Evolutionary conservation across 1,140 invertebrate species (phyloP), one percentile per base, ranked within the genome.

Genomic region (Andricus grossulariae): DNA sequence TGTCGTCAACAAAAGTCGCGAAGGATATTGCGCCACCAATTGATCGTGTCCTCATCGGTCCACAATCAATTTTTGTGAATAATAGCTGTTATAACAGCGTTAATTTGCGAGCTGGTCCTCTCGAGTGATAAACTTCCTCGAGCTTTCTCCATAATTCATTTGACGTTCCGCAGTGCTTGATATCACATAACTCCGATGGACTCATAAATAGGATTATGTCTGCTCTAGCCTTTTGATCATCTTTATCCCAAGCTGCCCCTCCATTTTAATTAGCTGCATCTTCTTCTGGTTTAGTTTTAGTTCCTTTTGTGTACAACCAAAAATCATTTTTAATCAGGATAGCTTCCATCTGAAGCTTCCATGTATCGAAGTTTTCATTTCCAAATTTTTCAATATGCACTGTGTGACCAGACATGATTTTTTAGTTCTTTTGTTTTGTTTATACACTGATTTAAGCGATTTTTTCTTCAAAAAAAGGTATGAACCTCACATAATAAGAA

Each of bases 311-410:
- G 49, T 82, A 83, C 57, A 75, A 66, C 80, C 82, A 84, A 6
- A 55, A 19, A n/a, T 84, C 77, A 77, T 86, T 84, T 76, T 79
- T 82, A 12, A 76, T 75, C 8, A 86, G 74, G 2, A 84, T 54
- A 2, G 83, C 82, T n/a, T n/a, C n/a, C n/a, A n/a, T n/a, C n/a
- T n/a, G n/a, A n/a, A n/a, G n/a, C n/a, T n/a, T n/a, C n/a, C n/a
- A n/a, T n/a, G n/a, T n/a, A n/a, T n/a, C n/a, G n/a, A n/a, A n/a
- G n/a, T n/a, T n/a, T n/a, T n/a, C 49, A 79, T 79, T 79, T 11
- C 21, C 70, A 4, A 75, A 45, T 45, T 25, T 49, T 49, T 75
- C 55, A 51, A 75, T 70, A n/a, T 54, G 52, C 52, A 54, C 52
- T 54, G 52, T 54, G 52, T 54, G 52, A 4, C 52, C 52, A 6